Evolutionary conservation across 2,888 invertebrate species (phyloP), one percentile per base, ranked within the genome.

Genomic region (Spilosoma lubricipeda): DNA sequence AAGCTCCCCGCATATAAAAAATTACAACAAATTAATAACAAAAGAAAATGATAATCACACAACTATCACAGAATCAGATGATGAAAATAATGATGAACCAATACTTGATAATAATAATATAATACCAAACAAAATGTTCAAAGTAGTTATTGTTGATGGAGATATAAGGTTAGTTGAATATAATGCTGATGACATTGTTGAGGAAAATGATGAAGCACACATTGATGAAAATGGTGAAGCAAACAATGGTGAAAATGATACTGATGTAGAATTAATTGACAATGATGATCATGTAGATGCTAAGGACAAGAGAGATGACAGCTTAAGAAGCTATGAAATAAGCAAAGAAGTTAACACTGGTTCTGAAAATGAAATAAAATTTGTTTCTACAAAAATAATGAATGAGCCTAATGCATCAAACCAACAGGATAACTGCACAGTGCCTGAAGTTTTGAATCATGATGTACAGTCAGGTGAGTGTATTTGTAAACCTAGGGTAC

Each of bases 61-160:
- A 59, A 59, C 0, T 9, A 27, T 59, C 13, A 13, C 9, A 59
- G 59, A 48, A 52, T 27, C 42, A 27, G 45, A 67, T 18, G 27
- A n/a, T 15, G 66, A 15, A n/a, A n/a, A 67, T 42, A 9, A 42
- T 67, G 48, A 68, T 20, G 18, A 11, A 33, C 20, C 23, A 1
- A 23, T 9, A 48, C 8, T 48, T 23, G 27, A 67, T 30, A 33
- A 36, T 27, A 1, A 0, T 7, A 39, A 70, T 59, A 48, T 68
- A 9, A 39, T n/a, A 27, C 70, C 56, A 39, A 70, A 70, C 27
- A 70, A 70, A 70, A 70, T 70, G 59, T 70, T 39, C 39, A 70
- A 39, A 52, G 20, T 70, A 27, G 13, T 70, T 42, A 39, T 59
- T 59, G 59, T 59, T 39, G 39, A 59, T 70, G 70, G 59, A 5